Evolutionary conservation across 2,113 vertebrate genomes (phyloP).

Genomic region (Pelmatolapia mariae): DNA sequence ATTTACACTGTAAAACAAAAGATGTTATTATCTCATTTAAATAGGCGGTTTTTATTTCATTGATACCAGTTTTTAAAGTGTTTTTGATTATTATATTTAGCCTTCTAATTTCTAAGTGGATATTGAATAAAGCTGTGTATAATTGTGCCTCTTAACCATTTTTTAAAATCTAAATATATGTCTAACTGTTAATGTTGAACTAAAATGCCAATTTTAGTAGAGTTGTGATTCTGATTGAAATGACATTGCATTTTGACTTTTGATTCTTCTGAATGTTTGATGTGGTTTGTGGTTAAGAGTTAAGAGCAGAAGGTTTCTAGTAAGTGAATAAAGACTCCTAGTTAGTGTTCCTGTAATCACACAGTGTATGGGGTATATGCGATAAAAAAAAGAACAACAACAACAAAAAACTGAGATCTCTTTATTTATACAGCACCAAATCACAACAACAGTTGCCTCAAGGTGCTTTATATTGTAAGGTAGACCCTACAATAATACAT

Average conservation of each 20-base stretch:
- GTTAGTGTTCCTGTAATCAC: background rate
- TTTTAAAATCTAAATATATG: background rate
- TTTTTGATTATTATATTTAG: background rate
- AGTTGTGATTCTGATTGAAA: background rate
- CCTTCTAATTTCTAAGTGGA: background rate
- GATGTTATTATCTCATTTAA: background rate
- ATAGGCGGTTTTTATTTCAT: accelerated
- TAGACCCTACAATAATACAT: background rate
- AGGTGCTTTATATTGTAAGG: background rate
- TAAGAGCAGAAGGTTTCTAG: background rate
- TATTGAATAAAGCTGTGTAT: background rate
- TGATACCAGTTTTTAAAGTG: background rate
- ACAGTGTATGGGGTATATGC: background rate
- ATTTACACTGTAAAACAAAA: background rate
- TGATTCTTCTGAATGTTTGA: background rate
- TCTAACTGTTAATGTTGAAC: background rate
- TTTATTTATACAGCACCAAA: background rate
- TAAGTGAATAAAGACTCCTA: background rate
- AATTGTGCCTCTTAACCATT: background rate
- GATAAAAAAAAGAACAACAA: background rate
- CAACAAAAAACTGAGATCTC: background rate
- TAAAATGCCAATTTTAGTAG: background rate
- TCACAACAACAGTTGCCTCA: background rate
- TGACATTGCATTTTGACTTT: background rate
- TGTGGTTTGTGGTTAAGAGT: background rate